Evolutionary conservation across 2,113 vertebrate species (phyloP), one percentile per base, ranked within the genome.

Genomic region (Mellivora capensis): DNA sequence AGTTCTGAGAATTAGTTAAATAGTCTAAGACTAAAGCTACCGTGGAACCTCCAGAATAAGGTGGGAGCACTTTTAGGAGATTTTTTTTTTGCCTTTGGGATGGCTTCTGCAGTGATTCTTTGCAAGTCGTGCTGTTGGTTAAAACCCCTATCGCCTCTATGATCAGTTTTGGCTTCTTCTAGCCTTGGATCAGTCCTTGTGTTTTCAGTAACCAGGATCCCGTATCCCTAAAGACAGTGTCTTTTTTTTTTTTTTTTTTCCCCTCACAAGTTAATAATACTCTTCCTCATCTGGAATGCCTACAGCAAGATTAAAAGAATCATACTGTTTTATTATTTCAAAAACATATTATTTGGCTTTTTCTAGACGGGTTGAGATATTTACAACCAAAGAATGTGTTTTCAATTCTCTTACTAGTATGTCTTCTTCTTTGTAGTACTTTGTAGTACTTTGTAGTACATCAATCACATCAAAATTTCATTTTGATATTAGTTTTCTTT

Each of bases 221-320:
- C 31, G 87, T 77, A 13, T 89, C 10, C 37, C 64, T 44, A 42
- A 69, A 69, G 15, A 27, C 37, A 31, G n/a, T 49, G 84, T 31
- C n/a, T 27, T 81, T 94, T 96, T 57, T 52, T 49, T 54, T 80
- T 94, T 93, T 52, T n/a, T n/a, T n/a, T n/a, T n/a, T n/a, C n/a
- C n/a, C n/a, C n/a, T 54, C 49, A 47, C 31, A 42, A 76, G n/a
- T 81, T 77, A 20, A 71, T 96, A 84, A 69, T 62, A 42, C 10
- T 81, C 17, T 72, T 81, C 62, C 47, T 96, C 27, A 79, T 59
- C 82, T 93, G 69, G 39, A 82, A 67, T 34, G 47, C 37, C 39
- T 61, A 4, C 42, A 37, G 54, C 25, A 77, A 90, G 47, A 34
- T 57, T 42, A 61, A 93, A 86, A 90, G 42, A 59, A 82, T 87